Evolutionary conservation across 2,113 vertebrate species (phyloP), one percentile per base, ranked within the genome.

Genomic region (Nyctereutes procyonoides): DNA sequence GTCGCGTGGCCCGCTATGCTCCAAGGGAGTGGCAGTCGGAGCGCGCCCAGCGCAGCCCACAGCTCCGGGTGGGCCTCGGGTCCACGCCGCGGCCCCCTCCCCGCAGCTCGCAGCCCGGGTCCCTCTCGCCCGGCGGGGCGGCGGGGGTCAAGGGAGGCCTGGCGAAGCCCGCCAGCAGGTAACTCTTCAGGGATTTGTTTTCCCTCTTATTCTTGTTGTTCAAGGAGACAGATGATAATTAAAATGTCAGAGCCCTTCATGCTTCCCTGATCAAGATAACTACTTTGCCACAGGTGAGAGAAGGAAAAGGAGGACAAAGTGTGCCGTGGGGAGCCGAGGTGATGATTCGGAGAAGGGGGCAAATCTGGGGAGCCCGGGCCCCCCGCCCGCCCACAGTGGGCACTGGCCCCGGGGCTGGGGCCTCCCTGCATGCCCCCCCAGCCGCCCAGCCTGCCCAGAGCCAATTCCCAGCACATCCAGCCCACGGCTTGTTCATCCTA

Each of bases 161-260:
- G 77, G 97, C 62, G 95, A 95, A 98, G 69, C 76, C 67, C 74
- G 91, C 93, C 73, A 77, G 88, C 85, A 93, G 95, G 96, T 73
- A 94, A 79, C 93, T 97, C 96, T 91, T 89, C 73, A 71, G 96
- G 97, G 98, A 95, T 97, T 97, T 98, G 97, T 98, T 98, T 98
- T 98, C 96, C 94, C 74, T 96, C 91, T 98, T 96, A 95, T 95
- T 97, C 97, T 94, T 98, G 97, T 96, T 98, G 97, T 98, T 98
- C 97, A 94, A 98, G 96, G 95, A 98, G 98, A 98, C 98, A 98
- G 97, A 98, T 91, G 97, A 98, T 98, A 98, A 98, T 98, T 98
- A 98, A 98, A 98, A 98, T 98, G 98, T 98, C 98, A 98, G 93
- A 98, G 93, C 82, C 96, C 97, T 98, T 98, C 98, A 98, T 98